Evolutionary conservation across 2,113 vertebrate genomes (phyloP), one percentile per base, ranked within the genome.

Genomic region (Xiphias gladius): DNA sequence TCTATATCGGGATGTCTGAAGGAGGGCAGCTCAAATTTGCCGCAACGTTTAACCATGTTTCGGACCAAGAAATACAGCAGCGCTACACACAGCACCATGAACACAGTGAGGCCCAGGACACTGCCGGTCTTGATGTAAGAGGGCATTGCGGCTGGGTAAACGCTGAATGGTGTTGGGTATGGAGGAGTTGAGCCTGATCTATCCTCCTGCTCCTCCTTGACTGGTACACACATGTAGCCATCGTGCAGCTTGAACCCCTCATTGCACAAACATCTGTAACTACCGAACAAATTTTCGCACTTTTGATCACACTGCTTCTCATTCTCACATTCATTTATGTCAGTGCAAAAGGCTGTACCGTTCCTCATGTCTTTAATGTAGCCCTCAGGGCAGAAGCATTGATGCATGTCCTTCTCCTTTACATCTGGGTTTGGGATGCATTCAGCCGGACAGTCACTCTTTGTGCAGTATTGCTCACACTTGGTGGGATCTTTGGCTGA

Each of bases 71-170:
- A 50, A 3, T 0, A 69, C 62, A 93, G 35, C 71, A 87, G 39
- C 1, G 0, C 64, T 0, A 19, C 37, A 5, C 54, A 62, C 77
- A 93, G 55, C 41, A 26, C 3, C 4, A 78, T 0, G 52, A 92
- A 93, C 70, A 86, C 7, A 0, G 30, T 4, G 76, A 94, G 90
- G 6, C 93, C 92, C 37, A 94, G 76, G 17, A 86, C 12, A 58
- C 93, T 93, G 43, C 93, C 92, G 0, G 90, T 82, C 82, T 85
- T 92, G 6, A 94, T 39, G 63, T 91, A 93, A 1, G 74, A 13
- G 7, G 90, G 92, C 37, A 92, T 7, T 0, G 22, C 1, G 2
- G 57, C 72, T 0, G 86, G 84, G 0, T 24, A 46, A 0, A 43
- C 0, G 11, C 5, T 0, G 46, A 1, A 20, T 0, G 28, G 4